phyloP scores from a whole-genome alignment of 2,797 vertebrate species.

The Holocentrus rufus region DNA sequence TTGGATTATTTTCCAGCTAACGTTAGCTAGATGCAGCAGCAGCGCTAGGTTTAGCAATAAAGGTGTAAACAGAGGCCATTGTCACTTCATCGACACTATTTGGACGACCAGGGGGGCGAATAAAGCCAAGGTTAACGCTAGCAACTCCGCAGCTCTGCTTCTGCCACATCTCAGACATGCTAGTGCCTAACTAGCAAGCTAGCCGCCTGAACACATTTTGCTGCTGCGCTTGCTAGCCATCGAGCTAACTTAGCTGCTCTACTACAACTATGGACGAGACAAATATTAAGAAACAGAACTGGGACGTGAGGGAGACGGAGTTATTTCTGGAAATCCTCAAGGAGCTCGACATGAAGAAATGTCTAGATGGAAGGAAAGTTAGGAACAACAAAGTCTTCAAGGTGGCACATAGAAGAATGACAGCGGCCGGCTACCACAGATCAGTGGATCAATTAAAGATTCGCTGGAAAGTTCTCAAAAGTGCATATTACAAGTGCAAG shows the following conservation, averaged over 20 bases:
- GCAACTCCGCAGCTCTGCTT: not conserved
- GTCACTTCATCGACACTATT: not conserved
- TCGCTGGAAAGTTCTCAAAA: conserved; percentile 77
- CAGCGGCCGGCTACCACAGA: conserved; percentile 67
- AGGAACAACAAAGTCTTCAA: conserved; percentile 70
- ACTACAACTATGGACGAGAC: conserved; percentile 64
- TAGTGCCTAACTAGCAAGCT: conserved; percentile 45
- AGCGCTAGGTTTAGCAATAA: not conserved
- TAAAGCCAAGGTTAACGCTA: not conserved
- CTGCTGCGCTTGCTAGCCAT: not conserved
- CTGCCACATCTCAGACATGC: conserved; percentile 39
- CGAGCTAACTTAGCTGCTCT: conserved; percentile 3
- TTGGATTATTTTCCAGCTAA: conserved; percentile 58
- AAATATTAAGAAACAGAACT: conserved; percentile 72
- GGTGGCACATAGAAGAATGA: conserved; percentile 73
- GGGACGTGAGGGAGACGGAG: conserved; percentile 73
- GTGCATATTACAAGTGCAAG: conserved; percentile 73
- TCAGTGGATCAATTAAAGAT: conserved; percentile 76
- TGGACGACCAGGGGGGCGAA: not conserved
- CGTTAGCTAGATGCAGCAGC: conserved; percentile 21
- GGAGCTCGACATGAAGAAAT: conserved; percentile 76
- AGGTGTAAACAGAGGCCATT: not conserved
- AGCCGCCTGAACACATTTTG: conserved; percentile 6
- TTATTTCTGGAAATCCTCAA: conserved; percentile 69
- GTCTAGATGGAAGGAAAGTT: conserved; percentile 73